A percentile compares a stretch with the other conserved stretches of the same genome.
phyloP scores from a whole-genome alignment of 2,113 vertebrate species.

The Hemiprocne comata region DNA sequence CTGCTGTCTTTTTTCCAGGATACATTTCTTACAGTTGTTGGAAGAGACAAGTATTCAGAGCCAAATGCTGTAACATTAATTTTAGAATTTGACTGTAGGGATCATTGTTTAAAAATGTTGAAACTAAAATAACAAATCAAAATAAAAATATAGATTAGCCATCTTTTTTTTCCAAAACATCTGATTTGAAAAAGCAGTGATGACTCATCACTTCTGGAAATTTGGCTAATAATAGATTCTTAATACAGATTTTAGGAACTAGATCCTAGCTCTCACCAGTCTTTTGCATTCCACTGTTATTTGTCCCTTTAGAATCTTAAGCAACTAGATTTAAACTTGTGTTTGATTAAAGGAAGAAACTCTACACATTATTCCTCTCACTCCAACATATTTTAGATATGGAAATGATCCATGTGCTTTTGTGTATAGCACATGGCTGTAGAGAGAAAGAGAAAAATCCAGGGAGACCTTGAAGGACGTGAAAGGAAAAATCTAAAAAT shows the following conservation, averaged over 20 bases:
- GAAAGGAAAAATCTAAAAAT: not conserved
- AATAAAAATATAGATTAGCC: not conserved
- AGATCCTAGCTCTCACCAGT: not conserved
- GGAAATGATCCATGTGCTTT: not conserved
- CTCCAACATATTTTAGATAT: not conserved
- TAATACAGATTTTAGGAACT: not conserved
- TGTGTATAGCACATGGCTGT: not conserved
- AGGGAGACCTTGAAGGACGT: not conserved
- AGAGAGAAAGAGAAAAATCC: not conserved
- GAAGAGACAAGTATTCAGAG: not conserved
- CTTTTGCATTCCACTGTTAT: not conserved
- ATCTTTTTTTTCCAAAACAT: not conserved
- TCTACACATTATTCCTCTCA: not conserved
- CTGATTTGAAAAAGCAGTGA: not conserved
- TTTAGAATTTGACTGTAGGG: not conserved
- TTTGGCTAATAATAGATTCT: not conserved
- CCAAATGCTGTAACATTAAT: not conserved
- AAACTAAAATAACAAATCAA: not conserved
- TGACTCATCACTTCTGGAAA: not conserved
- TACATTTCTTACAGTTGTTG: not conserved
- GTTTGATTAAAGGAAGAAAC: not conserved
- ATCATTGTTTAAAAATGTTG: not conserved
- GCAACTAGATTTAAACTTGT: not conserved
- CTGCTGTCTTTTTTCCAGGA: not conserved
- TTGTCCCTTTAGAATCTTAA: not conserved